Conservation (phyloP, 35 echinoderm and acorn worm genomes). For the Lytechinus variegatus region DNA sequence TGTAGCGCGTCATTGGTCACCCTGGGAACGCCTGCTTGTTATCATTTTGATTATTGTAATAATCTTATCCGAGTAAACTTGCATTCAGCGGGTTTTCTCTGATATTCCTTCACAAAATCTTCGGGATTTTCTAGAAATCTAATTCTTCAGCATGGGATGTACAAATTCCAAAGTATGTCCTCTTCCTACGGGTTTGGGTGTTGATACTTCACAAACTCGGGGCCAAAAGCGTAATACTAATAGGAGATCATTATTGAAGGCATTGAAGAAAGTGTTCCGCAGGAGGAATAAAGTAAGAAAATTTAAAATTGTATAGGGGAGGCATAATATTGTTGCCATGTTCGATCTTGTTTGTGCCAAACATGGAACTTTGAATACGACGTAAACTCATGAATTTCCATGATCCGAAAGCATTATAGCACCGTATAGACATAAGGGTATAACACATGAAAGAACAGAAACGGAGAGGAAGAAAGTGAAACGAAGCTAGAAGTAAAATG, state of each 20-base stretch:
- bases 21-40: not conserved
- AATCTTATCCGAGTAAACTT: not conserved
- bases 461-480: no score
- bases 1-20: not conserved
- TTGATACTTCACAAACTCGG: not conserved
- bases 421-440: no score
- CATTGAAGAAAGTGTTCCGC: not conserved
- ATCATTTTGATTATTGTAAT: not conserved
- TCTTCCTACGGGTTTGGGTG: not conserved
- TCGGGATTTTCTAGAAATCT: not conserved
- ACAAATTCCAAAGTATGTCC: not conserved
- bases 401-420: no score
- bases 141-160: not conserved
- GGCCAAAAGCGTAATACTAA: not conserved
- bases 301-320: no score
- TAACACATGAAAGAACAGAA: no score
- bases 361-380: no score
- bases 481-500: no score
- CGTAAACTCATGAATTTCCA: no score
- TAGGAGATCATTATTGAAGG: not conserved
- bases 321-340: no score
- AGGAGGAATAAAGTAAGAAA: not conserved
- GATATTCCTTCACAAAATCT: not conserved
- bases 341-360: no score
- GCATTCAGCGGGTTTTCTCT: not conserved